These are phyloP conservation scores for Eira barbara DNA, from an alignment of 2,113 vertebrate genomes.

Conservation along the genomic window DNA sequence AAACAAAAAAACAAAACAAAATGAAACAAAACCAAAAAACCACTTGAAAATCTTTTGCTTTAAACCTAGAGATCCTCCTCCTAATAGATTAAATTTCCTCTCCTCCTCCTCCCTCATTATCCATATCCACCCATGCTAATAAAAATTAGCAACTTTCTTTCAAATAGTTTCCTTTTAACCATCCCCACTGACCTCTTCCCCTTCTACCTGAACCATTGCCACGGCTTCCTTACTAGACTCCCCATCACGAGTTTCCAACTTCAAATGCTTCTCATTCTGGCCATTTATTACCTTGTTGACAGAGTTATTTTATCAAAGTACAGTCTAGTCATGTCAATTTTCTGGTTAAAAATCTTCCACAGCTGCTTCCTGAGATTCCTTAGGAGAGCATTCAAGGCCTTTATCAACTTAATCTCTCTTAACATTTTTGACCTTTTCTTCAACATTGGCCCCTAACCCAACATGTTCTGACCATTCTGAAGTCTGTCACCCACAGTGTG, in stretches of 20 bases:
- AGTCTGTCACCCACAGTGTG: not conserved
- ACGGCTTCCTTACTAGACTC: not conserved
- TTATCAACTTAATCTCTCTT: not conserved
- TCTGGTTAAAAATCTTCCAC: not conserved
- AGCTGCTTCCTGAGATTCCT: not conserved
- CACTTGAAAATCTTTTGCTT: not conserved
- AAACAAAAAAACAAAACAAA: too few relatives aligned
- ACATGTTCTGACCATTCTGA: not conserved
- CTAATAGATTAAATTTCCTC: not conserved
- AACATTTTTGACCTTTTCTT: not conserved
- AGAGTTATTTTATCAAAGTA: not conserved
- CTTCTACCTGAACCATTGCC: not conserved
- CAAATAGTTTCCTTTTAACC: not conserved
- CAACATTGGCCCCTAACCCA: not conserved
- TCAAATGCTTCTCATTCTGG: not conserved
- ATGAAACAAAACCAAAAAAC: not conserved
- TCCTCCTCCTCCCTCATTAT: not conserved
- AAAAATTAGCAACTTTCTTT: not conserved
- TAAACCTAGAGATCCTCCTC: not conserved
- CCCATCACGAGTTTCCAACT: not conserved
- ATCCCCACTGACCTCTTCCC: not conserved
- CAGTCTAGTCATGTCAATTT: conserved; percentile 1
- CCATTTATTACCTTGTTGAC: not conserved
- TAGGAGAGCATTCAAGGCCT: not conserved
- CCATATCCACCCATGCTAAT: not conserved